These are phyloP conservation scores for Labeo rohita DNA, from an alignment of 2,113 vertebrate species.

Conservation along the genomic window DNA sequence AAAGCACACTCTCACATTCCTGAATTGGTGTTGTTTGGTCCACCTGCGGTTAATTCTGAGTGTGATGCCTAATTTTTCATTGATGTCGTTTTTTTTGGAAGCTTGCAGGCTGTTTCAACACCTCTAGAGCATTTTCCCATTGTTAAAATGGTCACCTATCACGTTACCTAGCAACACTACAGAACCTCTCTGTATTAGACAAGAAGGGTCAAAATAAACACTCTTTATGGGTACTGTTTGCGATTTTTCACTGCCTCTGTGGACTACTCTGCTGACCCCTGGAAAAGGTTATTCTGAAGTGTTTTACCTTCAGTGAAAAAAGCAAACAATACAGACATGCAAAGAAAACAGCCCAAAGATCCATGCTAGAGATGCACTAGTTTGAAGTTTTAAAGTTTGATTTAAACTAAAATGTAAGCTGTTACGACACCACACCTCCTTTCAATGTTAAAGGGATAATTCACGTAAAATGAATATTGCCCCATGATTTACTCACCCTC, in stretches of 20 bases:
- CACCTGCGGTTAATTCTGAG: neutral
- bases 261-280: neutral
- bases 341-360: neutral
- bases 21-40: neutral
- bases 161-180: conserved; percentile 16
- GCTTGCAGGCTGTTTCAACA: neutral
- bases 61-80: neutral
- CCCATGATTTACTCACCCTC: neutral
- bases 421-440: neutral
- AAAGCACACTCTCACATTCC: neutral
- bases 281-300: conserved; percentile 1
- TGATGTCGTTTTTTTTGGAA: neutral
- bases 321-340: neutral
- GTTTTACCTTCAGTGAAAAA: neutral
- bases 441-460: neutral
- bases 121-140: neutral
- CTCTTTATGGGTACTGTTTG: neutral
- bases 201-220: conserved; percentile 20
- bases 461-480: neutral
- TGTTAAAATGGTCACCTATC: conserved; percentile 16
- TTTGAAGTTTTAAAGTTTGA: neutral
- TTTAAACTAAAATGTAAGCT: neutral
- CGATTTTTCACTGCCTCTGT: neutral
- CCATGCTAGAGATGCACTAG: neutral
- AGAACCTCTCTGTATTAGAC: neutral